Conservation (phyloP, 2,888 invertebrate species). For the Brachyopa scutellaris region DNA sequence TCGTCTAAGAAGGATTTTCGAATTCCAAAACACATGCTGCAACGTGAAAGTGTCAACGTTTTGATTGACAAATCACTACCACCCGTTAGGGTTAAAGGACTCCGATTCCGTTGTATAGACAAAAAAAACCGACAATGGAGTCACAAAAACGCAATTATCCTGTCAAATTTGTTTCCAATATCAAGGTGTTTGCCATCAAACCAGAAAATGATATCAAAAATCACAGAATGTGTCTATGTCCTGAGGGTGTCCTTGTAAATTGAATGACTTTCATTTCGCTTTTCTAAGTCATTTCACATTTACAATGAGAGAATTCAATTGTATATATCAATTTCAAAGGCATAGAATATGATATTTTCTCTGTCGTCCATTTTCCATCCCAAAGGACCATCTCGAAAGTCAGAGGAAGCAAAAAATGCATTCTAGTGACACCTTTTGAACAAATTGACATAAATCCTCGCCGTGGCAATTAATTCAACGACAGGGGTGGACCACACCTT, state of each 20-base stretch:
- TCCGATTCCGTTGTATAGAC: not conserved
- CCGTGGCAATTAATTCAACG: conserved; percentile 64
- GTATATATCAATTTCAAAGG: conserved; percentile 59
- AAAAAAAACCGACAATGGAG: conserved; percentile 30
- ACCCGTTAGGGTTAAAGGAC: not conserved
- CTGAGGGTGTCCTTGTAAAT: conserved; percentile 54
- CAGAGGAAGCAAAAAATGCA: conserved; percentile 51
- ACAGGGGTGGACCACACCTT: conserved; percentile 67
- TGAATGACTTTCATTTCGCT: conserved; percentile 48
- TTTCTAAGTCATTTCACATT: conserved; percentile 55
- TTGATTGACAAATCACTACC: conserved; percentile 69
- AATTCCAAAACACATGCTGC: conserved; percentile 26
- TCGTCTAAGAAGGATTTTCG: conserved; percentile 21
- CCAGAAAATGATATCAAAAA: conserved; percentile 47
- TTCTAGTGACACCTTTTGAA: conserved; percentile 46
- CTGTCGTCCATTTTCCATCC: conserved; percentile 7
- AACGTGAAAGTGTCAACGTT: conserved; percentile 36
- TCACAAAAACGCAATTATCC: conserved; percentile 65
- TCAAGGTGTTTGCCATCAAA: conserved; percentile 60
- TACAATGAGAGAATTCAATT: conserved; percentile 47
- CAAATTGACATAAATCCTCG: conserved; percentile 54
- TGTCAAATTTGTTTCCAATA: conserved; percentile 58
- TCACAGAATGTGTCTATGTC: conserved; percentile 26
- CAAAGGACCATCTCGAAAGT: not conserved
- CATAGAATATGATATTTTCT: conserved; percentile 27